Evolutionary conservation across 1,140 invertebrate genomes (phyloP), one percentile per base, ranked within the genome.

Genomic region (Drosophila miranda): DNA sequence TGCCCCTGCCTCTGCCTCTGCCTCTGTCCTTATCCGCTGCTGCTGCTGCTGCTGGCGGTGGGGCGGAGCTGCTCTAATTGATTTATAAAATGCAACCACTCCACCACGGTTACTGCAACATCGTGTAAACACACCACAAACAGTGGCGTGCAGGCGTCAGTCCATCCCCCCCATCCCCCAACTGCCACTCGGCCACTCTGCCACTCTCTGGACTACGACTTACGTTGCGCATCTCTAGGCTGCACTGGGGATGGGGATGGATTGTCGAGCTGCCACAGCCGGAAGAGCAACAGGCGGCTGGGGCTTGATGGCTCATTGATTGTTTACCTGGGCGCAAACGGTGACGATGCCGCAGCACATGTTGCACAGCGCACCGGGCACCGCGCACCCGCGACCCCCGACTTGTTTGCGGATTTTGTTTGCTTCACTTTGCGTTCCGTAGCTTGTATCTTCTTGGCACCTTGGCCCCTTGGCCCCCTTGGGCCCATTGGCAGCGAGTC

Each of bases 361-460:
- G 70, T 66, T 42, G 42, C 13, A 64, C 38, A 50, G 19, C 16
- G n/a, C 19, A 16, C 23, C 41, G 16, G 16, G 16, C 16, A 64
- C 38, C 55, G 19, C n/a, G n/a, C 19, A 16, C 23, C 41, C 46
- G 4, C 52, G 30, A 9, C 11, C 28, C 49, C 23, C 50, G 56
- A 63, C 49, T 75, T 75, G 55, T 62, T 77, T 87, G 77, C 73
- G 58, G 72, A 81, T 75, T 75, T 71, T 81, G 53, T 75, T 80
- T 75, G 55, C 57, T 84, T 58, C 16, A 63, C 57, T 75, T 76
- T 64, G 62, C 50, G 50, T 64, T 75, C 23, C 38, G 74, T 74
- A 56, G 66, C 74, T 38, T 13, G 44, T 43, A 56, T 81, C 78
- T 86, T 82, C 64, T 75, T 61, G 59, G 34, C 44, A 54, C 57